Base-by-base conservation (phyloP, 2,888 invertebrate genomes). In the Eupithecia vulgata region DNA sequence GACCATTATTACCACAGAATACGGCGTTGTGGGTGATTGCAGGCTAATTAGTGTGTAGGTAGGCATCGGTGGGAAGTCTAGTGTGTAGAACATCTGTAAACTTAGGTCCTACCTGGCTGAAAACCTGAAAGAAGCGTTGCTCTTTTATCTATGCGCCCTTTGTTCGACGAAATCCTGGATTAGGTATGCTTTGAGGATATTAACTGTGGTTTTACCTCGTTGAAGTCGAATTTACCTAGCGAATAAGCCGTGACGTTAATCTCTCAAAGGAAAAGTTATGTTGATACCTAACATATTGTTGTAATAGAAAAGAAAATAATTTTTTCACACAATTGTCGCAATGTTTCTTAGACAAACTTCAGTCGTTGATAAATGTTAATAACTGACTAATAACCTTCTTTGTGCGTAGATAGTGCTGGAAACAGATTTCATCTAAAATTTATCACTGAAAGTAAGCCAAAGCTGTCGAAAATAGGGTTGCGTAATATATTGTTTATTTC, bases 11-110 rank as follows among this genome's bases (percentile, higher is more conserved):
- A 8, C 30, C 59, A 35, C 21, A 65, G 17, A 64, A 64, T 64
- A 64, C 12, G 37, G 10, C 37, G n/a, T 37, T 37, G 37, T 35
- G 62, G 64, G 8, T 30, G 34, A 61, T 61, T 37, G 35, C 72
- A 72, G 66, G 72, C 25, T 72, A 75, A 75, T 70, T 72, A 72
- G 67, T 70, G 21, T 34, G 48, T 57, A 67, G n/a, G 42, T 64
- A 34, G 30, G 37, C 69, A n/a, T 67, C 45, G 52, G 57, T 61
- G 67, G 35, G 17, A 17, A 35, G 62, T 1, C 10, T 30, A 10
- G 40, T n/a, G 37, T n/a, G 62, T 17, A 62, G 62, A 67, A 68
- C 61, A 42, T 62, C 30, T 69, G 42, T 62, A 62, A 62, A 69
- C 45, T 25, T 71, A 1, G 30, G 30, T 30, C n/a, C n/a, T n/a